phyloP scores from a whole-genome alignment of 2,888 invertebrate genomes.

The Acanthacorydalis orientalis region DNA sequence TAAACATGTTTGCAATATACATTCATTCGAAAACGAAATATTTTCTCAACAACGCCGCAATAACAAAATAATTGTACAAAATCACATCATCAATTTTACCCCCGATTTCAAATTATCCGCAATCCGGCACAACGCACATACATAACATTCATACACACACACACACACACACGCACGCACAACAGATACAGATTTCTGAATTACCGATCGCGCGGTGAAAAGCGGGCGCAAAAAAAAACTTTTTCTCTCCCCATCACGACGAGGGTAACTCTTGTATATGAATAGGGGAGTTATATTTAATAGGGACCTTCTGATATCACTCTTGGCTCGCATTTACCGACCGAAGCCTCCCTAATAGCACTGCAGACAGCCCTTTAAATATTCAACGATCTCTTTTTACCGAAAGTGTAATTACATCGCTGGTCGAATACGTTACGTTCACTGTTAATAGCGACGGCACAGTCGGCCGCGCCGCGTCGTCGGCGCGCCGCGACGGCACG shows the following conservation, averaged over 20 bases:
- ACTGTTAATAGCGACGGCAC: background rate
- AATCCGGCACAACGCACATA: no score
- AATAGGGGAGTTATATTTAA: conserved; percentile 4
- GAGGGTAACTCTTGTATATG: conserved; percentile 1
- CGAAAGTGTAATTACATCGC: background rate
- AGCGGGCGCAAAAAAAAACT: no score
- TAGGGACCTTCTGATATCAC: conserved; percentile 4
- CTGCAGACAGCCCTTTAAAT: background rate
- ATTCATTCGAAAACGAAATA: no score
- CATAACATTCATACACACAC: no score
- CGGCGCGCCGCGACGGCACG: no score
- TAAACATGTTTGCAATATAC: no score
- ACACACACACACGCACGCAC: no score
- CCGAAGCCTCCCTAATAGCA: conserved; percentile 5
- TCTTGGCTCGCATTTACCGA: conserved; percentile 3
- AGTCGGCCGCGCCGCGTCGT: background rate
- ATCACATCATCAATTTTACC: background rate
- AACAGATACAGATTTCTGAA: no score
- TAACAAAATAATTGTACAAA: background rate
- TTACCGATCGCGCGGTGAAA: no score
- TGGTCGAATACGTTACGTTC: background rate
- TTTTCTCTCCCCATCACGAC: background rate
- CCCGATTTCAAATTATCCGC: background rate
- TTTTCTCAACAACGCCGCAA: no score
- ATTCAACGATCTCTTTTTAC: background rate